Evolutionary conservation across 2,888 invertebrate species (phyloP).

Genomic region (Eristalis tenax): DNA sequence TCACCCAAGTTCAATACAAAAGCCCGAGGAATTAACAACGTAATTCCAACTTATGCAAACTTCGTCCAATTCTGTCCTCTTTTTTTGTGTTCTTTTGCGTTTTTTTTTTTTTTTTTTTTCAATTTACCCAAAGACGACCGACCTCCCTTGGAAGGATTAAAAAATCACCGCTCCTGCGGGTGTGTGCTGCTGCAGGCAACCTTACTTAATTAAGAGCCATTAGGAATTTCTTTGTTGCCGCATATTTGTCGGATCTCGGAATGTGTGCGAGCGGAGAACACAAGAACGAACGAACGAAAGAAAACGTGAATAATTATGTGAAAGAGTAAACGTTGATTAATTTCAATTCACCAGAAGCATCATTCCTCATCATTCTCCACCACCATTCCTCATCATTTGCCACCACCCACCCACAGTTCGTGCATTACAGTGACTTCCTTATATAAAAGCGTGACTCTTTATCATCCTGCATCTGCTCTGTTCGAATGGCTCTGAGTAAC

Average conservation of each 20-base stretch:
- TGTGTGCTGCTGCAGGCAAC: neutral
- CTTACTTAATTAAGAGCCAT: conserved; percentile 63
- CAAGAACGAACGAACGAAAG: neutral
- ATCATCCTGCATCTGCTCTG: conserved; percentile 6
- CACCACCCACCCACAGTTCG: neutral
- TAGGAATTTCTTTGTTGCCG: conserved; percentile 29
- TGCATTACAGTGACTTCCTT: conserved; percentile 43
- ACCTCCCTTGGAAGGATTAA: neutral
- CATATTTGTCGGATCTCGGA: neutral
- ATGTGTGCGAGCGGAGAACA: neutral
- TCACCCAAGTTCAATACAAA: neutral
- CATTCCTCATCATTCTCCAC: neutral
- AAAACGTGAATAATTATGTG: conserved; percentile 48
- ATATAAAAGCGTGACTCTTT: conserved; percentile 58
- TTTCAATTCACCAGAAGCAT: conserved; percentile 33
- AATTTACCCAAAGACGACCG: conserved; percentile 19
- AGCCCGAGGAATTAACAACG: neutral
- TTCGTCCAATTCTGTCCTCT: neutral
- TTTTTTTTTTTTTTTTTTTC: neutral
- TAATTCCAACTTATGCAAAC: neutral
- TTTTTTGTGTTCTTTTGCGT: neutral
- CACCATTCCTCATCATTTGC: neutral
- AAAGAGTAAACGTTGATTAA: conserved; percentile 68
- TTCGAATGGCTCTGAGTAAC: conserved; percentile 26
- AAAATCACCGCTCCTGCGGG: neutral